Conservation (phyloP, 2,888 invertebrate species). For the Acleris holmiana region DNA sequence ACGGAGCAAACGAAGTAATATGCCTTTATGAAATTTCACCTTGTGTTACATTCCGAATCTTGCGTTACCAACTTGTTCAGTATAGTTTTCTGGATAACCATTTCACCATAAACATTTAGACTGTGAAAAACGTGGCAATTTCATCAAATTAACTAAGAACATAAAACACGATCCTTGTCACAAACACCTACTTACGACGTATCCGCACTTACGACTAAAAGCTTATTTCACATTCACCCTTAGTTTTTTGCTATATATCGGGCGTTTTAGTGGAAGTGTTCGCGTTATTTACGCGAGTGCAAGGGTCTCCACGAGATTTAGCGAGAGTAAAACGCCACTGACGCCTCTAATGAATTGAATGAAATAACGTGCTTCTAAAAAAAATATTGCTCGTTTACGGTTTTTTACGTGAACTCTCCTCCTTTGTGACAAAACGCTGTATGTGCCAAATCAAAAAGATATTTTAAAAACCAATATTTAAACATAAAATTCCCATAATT, state of each 20-base stretch:
- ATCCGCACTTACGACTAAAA: slow-evolving; percentile 70
- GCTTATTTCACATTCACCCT: slow-evolving; percentile 81
- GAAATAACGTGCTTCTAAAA: slow-evolving; percentile 32
- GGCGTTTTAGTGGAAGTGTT: slow-evolving; percentile 62
- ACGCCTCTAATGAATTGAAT: slow-evolving; percentile 35
- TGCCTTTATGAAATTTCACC: too few species aligned
- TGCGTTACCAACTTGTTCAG: too few species aligned
- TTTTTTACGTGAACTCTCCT: too few species aligned
- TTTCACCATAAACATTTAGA: too few species aligned
- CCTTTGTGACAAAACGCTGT: too few species aligned
- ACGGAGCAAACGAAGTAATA: not conserved
- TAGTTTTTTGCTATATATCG: slow-evolving; percentile 56
- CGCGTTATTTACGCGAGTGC: slow-evolving; percentile 62
- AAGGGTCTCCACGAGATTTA: slow-evolving; percentile 46
- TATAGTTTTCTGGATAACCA: too few species aligned
- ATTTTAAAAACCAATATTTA: too few species aligned
- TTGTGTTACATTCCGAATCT: too few species aligned
- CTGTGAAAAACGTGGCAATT: not conserved
- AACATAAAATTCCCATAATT: not conserved
- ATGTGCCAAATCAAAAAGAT: too few species aligned
- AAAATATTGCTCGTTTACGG: not conserved
- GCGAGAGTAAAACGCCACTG: slow-evolving; percentile 38
- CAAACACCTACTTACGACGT: slow-evolving; percentile 51
- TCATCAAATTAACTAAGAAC: slow-evolving; percentile 4
- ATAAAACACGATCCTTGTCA: slow-evolving; percentile 22